Base-by-base conservation (phyloP, 2,113 vertebrate genomes). In the Percina caprodes region DNA sequence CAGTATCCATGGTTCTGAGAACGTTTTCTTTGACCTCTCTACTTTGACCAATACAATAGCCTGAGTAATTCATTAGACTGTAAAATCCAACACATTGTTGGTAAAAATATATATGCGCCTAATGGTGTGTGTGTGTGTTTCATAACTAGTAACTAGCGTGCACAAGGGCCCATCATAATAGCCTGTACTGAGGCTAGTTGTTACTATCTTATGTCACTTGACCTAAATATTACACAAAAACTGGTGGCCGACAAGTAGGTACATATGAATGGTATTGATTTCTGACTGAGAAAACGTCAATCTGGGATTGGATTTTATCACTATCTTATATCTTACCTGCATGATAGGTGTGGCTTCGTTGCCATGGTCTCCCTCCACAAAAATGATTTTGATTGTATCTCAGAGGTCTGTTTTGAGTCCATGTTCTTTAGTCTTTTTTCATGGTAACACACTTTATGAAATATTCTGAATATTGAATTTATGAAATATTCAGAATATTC, bases 301-400 rank as follows among this genome's bases (percentile, higher is more conserved):
- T 42, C 39, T 42, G 39, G 3, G 54, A 71, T 18, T 19, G 39
- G 45, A 16, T 51, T 61, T 24, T 16, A 62, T 62, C 2, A 8
- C 39, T 11, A 42, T 56, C 9, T 30, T 26, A 18, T 16, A 13
- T 21, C 7, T 52, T n/a, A 58, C 12, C 14, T 58, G 13, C 5
- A 23, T 76, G 8, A 12, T 4, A 14, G 19, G 2, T 73, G 26
- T 49, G 35, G 19, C 30, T 69, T 45, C 2, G 8, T 33, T n/a
- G 55, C 6, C 21, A 30, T 35, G 18, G 23, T 66, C 11, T 3
- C 55, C 11, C 23, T 65, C 18, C 12, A 66, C 16, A 26, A 63
- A 74, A 49, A 52, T 39, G 8, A 65, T 33, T 55, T 42, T n/a
- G n/a, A 45, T 13, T 77, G 23, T 48, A 51, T 62, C n/a, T 69